Evolutionary conservation across 2,113 vertebrate genomes (phyloP).

Genomic region (Emberiza fucata): DNA sequence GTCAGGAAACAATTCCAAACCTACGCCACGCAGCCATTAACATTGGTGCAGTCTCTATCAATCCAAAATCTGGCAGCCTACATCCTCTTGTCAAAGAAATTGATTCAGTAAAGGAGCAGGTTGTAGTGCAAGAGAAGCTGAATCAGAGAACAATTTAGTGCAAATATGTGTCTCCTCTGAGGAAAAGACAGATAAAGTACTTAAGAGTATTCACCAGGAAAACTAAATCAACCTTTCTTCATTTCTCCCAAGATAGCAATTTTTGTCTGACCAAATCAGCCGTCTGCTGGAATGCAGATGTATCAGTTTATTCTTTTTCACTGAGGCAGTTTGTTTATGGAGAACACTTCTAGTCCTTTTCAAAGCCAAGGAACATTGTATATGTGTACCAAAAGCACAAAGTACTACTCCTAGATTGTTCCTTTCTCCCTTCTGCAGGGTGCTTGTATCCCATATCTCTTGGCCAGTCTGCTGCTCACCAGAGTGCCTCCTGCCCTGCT

Average conservation of each 20-base stretch:
- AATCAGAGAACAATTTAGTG: not conserved
- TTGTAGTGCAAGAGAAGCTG: not conserved
- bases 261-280: not conserved
- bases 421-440: not conserved
- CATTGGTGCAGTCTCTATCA: not conserved
- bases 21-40: not conserved
- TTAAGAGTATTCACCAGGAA: not conserved
- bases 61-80: not conserved
- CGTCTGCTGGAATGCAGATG: rapidly evolving
- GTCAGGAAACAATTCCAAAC: not conserved
- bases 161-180: not conserved
- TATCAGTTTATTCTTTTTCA: not conserved
- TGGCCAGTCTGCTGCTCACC: not conserved
- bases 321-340: not conserved
- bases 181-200: not conserved
- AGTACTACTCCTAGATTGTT: not conserved
- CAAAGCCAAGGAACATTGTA: not conserved
- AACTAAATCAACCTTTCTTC: not conserved
- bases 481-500: not conserved
- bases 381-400: not conserved
- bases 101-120: not conserved
- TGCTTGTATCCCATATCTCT: not conserved
- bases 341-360: not conserved
- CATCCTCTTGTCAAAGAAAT: not conserved
- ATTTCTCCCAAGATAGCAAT: not conserved